These are phyloP conservation scores for Hippocampus mohnikei DNA, from an alignment of 2,113 vertebrate genomes.

Conservation along the genomic window DNA sequence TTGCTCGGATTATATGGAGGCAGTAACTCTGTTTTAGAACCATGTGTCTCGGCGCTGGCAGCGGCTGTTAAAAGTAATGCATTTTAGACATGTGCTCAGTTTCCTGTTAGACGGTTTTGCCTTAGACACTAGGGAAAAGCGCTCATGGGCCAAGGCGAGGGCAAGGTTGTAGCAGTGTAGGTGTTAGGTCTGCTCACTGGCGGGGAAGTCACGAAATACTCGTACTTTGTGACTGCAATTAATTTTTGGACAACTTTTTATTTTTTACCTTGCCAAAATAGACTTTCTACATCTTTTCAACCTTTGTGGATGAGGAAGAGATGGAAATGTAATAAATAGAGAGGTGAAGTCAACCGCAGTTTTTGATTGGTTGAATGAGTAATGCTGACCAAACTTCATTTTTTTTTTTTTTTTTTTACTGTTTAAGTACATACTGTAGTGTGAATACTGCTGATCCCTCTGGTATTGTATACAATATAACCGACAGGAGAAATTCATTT, in stretches of 20 bases:
- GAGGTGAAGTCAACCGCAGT: too few species aligned
- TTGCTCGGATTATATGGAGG: constrained; percentile 13
- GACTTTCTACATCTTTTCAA: too few species aligned
- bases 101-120: constrained; percentile 59
- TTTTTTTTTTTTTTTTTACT: too few species aligned
- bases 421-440: too few species aligned
- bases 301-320: too few species aligned
- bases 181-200: not conserved
- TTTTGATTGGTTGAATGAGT: too few species aligned
- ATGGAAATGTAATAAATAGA: too few species aligned
- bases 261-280: too few species aligned
- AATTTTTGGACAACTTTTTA: too few species aligned
- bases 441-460: not conserved
- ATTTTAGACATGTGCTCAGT: constrained; percentile 37
- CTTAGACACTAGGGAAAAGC: constrained; percentile 42
- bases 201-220: not conserved
- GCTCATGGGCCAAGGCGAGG: constrained; percentile 27
- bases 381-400: too few species aligned
- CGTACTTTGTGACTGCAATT: not conserved
- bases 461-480: too few species aligned
- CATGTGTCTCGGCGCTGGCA: not conserved
- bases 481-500: too few species aligned
- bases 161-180: constrained; percentile 12
- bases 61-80: constrained; percentile 24
- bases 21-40: not conserved